Evolutionary conservation across 2,888 invertebrate genomes (phyloP).

Genomic region (Brachypterus glaber): DNA sequence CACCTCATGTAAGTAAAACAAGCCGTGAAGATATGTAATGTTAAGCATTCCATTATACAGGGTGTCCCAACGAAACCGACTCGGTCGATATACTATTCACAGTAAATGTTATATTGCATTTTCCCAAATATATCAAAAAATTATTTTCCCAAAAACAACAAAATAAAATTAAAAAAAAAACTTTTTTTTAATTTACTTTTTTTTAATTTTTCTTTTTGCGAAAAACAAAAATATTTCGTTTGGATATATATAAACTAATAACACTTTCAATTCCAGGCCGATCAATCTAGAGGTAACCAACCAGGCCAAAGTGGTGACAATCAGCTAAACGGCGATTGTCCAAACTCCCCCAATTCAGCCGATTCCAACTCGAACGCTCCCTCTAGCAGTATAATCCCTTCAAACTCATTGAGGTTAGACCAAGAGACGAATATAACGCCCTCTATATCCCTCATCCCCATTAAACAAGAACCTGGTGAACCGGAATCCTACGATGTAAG

Average conservation of each 20-base stretch:
- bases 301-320: constrained; percentile 34
- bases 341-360: constrained; percentile 71
- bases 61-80: too few species aligned
- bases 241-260: constrained; percentile 2
- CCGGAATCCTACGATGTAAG: constrained; percentile 40
- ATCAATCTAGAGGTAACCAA: constrained; percentile 33
- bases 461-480: constrained; percentile 59
- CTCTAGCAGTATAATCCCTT: constrained; percentile 53
- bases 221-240: background rate
- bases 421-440: constrained; percentile 62
- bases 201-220: background rate
- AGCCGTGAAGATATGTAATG: too few species aligned
- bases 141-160: too few species aligned
- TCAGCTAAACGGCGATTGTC: constrained; percentile 58
- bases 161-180: too few species aligned
- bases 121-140: too few species aligned
- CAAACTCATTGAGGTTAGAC: constrained; percentile 37
- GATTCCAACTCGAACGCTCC: constrained; percentile 68
- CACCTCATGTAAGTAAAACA: too few species aligned
- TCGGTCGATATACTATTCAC: too few species aligned
- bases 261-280: constrained; percentile 27
- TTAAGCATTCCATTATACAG: too few species aligned
- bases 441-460: constrained; percentile 77
- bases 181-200: too few species aligned
- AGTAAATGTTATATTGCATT: too few species aligned